phyloP scores from a whole-genome alignment of 2,888 invertebrate species.

The Oeneis ivallda region DNA sequence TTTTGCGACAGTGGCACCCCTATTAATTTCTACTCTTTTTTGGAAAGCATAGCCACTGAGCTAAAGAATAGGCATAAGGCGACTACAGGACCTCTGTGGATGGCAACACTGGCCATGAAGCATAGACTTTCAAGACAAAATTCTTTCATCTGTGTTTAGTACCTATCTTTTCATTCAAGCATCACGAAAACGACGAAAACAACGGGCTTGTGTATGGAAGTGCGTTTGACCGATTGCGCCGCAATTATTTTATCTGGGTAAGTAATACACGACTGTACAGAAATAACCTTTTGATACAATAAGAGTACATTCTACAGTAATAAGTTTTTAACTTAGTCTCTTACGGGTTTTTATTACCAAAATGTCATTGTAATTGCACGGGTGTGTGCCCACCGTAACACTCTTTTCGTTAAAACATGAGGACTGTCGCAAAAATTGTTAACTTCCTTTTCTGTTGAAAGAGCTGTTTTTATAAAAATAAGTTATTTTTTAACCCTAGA shows the following conservation, averaged over 20 bases:
- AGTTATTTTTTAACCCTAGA: background rate
- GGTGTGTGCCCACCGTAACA: conserved; percentile 58
- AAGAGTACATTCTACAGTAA: conserved; percentile 22
- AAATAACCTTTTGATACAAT: conserved; percentile 29
- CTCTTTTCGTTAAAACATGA: conserved; percentile 41
- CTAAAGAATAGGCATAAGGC: too few relatives aligned
- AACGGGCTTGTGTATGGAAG: conserved; percentile 82
- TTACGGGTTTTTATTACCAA: conserved; percentile 40
- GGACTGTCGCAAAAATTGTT: conserved; percentile 27
- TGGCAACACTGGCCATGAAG: too few relatives aligned
- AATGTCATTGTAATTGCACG: conserved; percentile 52
- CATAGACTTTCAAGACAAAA: conserved; percentile 39
- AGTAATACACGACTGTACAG: conserved; percentile 54
- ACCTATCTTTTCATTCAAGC: conserved; percentile 77
- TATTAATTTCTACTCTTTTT: too few relatives aligned
- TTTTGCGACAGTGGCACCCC: too few relatives aligned
- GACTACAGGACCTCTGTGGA: too few relatives aligned
- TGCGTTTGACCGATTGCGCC: conserved; percentile 84
- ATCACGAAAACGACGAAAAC: conserved; percentile 81
- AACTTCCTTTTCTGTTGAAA: background rate
- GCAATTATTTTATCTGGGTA: conserved; percentile 80
- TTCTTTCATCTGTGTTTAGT: background rate
- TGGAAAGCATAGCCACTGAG: too few relatives aligned
- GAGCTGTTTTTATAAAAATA: conserved; percentile 11
- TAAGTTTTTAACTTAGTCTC: conserved; percentile 29